Base-by-base conservation (phyloP, 2,113 vertebrate species). In the Leucosticte australis region DNA sequence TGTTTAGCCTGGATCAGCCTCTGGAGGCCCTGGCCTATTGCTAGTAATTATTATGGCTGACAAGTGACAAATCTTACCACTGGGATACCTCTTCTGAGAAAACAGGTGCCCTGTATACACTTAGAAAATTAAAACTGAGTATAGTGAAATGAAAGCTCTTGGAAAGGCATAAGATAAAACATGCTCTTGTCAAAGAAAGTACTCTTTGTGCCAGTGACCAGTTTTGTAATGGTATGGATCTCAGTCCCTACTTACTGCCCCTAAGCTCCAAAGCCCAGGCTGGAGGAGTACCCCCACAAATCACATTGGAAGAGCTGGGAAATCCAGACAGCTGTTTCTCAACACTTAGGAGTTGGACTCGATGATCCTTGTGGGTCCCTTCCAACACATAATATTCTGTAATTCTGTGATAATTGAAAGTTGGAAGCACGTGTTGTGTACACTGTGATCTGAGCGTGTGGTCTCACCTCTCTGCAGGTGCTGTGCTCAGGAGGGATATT, bases 321-420 rank as follows among this genome's bases (percentile, higher is more conserved):
- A 77, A 88, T 71, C 46, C 95, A 50, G 57, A 22, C n/a, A 80
- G 71, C 67, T 77, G 37, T 79, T 84, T 86, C 75, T 67, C 55
- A 89, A 3, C n/a, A 24, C 33, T 69, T 62, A 62, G 33, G 28
- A 28, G 37, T 7, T 77, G 33, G 55, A 52, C 83, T 77, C 0
- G 0, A 12, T 52, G 21, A 62, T 78, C 47, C 23, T 28, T 46
- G 28, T 62, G 47, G 12, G 28, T 62, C 23, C 15, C 55, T 69
- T 69, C 74, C 47, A 39, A n/a, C 0, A 0, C 64, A 39, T 31
- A 53, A 46, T 28, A 28, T 87, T 69, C 39, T 87, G 46, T 78
- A 60, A 69, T 69, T 69, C 10, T 46, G 33, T 39, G n/a, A 39
- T 39, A 22, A 46, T 13, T 71, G 28, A 44, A 27, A 33, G 33